Evolutionary conservation across 1,140 invertebrate genomes (phyloP).

Genomic region (Leptestheria dahalacensis): DNA sequence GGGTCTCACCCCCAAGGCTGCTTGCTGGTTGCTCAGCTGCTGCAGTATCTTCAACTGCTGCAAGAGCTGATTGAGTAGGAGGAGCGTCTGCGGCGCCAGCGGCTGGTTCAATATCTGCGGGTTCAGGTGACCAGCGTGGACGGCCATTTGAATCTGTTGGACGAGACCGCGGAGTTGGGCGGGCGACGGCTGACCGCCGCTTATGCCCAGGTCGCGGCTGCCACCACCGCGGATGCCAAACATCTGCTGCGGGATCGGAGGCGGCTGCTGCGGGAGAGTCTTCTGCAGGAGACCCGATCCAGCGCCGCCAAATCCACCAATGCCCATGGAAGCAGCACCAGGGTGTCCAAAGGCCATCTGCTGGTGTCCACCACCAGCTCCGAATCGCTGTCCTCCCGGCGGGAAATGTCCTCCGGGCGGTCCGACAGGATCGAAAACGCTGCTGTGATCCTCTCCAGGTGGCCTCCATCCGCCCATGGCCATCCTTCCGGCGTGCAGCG

Average conservation of each 20-base stretch:
- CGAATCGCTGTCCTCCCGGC: not conserved
- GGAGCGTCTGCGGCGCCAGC: slow-evolving; percentile 77
- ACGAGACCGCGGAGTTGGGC: slow-evolving; percentile 34
- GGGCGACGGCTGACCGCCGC: slow-evolving; percentile 21
- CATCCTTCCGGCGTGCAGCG: slow-evolving; percentile 33
- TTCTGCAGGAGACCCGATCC: not conserved
- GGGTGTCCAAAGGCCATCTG: slow-evolving; percentile 8
- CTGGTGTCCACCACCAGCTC: not conserved
- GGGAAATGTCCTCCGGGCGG: slow-evolving; percentile 16
- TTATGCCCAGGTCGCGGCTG: not conserved
- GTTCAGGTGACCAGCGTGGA: slow-evolving; percentile 75
- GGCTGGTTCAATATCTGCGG: slow-evolving; percentile 87
- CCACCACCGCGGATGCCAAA: not conserved
- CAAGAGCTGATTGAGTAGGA: slow-evolving; percentile 56
- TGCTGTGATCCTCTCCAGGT: slow-evolving; percentile 10
- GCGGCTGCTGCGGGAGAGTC: not conserved
- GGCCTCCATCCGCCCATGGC: slow-evolving; percentile 11
- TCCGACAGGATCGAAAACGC: slow-evolving; percentile 19
- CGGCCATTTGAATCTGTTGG: slow-evolving; percentile 86
- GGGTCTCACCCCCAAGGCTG: not conserved
- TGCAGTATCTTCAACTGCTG: slow-evolving; percentile 63
- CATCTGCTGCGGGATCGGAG: not conserved
- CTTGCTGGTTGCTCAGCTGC: slow-evolving; percentile 45
- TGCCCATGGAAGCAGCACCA: not conserved
- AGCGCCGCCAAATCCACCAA: not conserved